phyloP scores from a whole-genome alignment of 2,797 vertebrate genomes.

The Rhodeus uyekii region DNA sequence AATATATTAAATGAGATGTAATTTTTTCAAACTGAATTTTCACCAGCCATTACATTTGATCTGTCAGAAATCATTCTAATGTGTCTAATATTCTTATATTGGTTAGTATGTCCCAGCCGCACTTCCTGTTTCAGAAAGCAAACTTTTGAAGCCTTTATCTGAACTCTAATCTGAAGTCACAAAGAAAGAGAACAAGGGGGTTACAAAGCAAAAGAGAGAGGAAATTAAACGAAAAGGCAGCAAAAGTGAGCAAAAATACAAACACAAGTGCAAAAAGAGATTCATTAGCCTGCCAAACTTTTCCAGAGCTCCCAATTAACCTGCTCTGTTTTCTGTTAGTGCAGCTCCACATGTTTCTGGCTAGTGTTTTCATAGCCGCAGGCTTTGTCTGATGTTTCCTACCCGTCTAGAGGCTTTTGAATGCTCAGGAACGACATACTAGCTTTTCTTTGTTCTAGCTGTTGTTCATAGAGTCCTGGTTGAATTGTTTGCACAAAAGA shows the following conservation, averaged over 20 bases:
- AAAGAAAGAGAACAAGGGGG: background rate
- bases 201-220: background rate
- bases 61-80: background rate
- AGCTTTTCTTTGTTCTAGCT: constrained; percentile 48
- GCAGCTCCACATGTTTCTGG: constrained; percentile 69
- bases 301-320: constrained; percentile 78
- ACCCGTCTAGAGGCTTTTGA: constrained; percentile 19
- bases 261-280: constrained; percentile 14
- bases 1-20: background rate
- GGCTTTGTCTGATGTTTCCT: constrained; percentile 4
- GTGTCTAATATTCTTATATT: background rate
- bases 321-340: constrained; percentile 70
- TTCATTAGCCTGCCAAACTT: constrained; percentile 63
- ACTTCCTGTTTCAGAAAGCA: background rate
- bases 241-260: constrained; percentile 5
- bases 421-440: constrained; percentile 5
- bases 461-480: constrained; percentile 59
- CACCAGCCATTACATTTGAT: background rate
- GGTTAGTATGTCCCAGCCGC: background rate
- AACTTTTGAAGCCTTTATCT: no score
- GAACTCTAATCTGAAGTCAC: no score
- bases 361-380: constrained; percentile 22
- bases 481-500: constrained; percentile 46
- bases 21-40: background rate
- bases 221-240: background rate